Conservation (phyloP, 2,888 invertebrate species). For the Calephelis perditalis region DNA sequence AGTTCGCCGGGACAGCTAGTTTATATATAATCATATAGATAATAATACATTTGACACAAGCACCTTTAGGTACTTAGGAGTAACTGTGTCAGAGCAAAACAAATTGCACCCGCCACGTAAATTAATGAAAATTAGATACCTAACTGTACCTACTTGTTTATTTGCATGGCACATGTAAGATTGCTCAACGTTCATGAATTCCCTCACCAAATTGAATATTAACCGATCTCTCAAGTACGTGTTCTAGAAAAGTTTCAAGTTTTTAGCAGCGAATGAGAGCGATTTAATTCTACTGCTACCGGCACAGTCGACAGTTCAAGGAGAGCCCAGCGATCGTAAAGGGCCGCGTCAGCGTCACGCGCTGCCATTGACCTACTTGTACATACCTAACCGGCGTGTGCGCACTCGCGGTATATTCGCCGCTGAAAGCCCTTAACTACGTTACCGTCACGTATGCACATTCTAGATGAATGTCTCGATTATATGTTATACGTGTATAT, state of each 20-base stretch:
- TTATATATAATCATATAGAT: too few relatives aligned
- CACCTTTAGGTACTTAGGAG: too few relatives aligned
- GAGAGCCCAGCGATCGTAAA: constrained; percentile 68
- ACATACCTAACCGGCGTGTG: constrained; percentile 54
- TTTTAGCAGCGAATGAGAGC: constrained; percentile 62
- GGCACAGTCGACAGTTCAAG: constrained; percentile 66
- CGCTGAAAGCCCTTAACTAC: constrained; percentile 54
- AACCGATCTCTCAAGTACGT: constrained; percentile 11
- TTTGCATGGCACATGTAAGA: neutral
- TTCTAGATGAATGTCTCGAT: constrained; percentile 12
- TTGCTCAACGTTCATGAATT: neutral
- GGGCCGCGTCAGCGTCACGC: constrained; percentile 73
- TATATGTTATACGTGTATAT: too few relatives aligned
- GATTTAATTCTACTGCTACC: constrained; percentile 59
- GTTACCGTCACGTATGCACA: constrained; percentile 50
- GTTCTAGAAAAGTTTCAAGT: constrained; percentile 29
- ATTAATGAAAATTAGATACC: too few relatives aligned
- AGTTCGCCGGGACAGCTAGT: too few relatives aligned
- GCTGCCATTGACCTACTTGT: constrained; percentile 73
- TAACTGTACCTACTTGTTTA: neutral
- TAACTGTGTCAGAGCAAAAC: too few relatives aligned
- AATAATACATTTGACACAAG: too few relatives aligned
- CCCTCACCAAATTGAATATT: neutral
- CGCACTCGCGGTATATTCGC: constrained; percentile 57
- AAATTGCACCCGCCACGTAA: too few relatives aligned